Evolutionary conservation across 1,140 invertebrate genomes (phyloP).

Genomic region (Teleopsis dalmanni): DNA sequence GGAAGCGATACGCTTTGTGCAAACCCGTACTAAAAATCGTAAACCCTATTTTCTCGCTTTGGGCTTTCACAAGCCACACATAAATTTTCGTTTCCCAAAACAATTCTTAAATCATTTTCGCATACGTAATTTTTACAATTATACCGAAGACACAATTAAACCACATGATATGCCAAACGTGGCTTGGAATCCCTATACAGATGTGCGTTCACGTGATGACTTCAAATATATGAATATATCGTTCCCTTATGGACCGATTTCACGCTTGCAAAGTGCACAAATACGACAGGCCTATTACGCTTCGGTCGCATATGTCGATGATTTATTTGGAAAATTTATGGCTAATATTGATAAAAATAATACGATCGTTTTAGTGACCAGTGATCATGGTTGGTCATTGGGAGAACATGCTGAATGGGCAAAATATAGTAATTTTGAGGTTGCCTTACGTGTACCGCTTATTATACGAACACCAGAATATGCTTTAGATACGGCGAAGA

Average conservation of each 20-base stretch:
- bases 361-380: constrained; percentile 69
- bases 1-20: constrained; percentile 60
- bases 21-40: constrained; percentile 27
- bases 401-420: constrained; percentile 85
- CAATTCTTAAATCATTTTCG: constrained; percentile 49
- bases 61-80: constrained; percentile 87
- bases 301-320: constrained; percentile 70
- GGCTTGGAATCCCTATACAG: constrained; percentile 84
- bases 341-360: constrained; percentile 53
- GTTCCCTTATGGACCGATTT: constrained; percentile 76
- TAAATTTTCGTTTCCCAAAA: constrained; percentile 75
- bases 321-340: constrained; percentile 66
- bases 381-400: constrained; percentile 87
- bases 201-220: constrained; percentile 70
- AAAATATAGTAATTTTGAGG: constrained; percentile 86
- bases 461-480: constrained; percentile 62
- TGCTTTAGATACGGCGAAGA: constrained; percentile 19
- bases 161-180: constrained; percentile 61
- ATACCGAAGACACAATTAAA: constrained; percentile 44
- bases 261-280: constrained; percentile 53
- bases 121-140: constrained; percentile 27
- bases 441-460: constrained; percentile 68
- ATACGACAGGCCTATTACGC: constrained; percentile 79
- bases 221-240: constrained; percentile 62
- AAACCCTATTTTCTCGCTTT: constrained; percentile 73